These are phyloP conservation scores for Apantesis nais DNA, from an alignment of 2,888 invertebrate species.

Conservation along the genomic window DNA sequence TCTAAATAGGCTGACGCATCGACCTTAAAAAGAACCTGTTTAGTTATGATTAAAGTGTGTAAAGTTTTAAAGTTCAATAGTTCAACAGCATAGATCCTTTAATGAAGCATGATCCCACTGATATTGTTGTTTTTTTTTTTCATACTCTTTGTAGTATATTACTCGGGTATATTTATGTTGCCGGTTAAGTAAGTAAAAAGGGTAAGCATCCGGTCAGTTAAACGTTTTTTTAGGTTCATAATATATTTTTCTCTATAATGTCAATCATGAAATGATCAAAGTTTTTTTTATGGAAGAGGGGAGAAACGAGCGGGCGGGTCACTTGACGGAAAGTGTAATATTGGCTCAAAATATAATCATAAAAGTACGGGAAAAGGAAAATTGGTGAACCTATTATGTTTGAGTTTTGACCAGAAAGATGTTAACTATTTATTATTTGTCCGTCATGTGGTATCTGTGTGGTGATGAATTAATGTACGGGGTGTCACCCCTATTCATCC, in stretches of 20 bases:
- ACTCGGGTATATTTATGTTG: background rate
- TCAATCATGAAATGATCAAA: background rate
- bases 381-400: no score
- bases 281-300: no score
- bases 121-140: background rate
- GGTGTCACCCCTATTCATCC: no score
- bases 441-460: no score
- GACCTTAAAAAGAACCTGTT: no score
- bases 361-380: background rate
- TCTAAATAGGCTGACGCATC: no score
- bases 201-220: constrained; percentile 1
- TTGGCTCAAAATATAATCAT: no score
- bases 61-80: background rate
- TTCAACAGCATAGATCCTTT: background rate
- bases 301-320: no score
- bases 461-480: no score
- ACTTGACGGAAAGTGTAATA: no score
- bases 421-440: background rate
- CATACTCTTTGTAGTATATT: background rate
- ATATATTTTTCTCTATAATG: background rate
- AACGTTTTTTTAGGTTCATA: constrained; percentile 1
- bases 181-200: constrained; percentile 5
- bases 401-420: background rate
- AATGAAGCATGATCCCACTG: background rate
- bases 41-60: background rate